Evolutionary conservation across 2,888 invertebrate genomes (phyloP).

Genomic region (Coelogynopora nodosa): DNA sequence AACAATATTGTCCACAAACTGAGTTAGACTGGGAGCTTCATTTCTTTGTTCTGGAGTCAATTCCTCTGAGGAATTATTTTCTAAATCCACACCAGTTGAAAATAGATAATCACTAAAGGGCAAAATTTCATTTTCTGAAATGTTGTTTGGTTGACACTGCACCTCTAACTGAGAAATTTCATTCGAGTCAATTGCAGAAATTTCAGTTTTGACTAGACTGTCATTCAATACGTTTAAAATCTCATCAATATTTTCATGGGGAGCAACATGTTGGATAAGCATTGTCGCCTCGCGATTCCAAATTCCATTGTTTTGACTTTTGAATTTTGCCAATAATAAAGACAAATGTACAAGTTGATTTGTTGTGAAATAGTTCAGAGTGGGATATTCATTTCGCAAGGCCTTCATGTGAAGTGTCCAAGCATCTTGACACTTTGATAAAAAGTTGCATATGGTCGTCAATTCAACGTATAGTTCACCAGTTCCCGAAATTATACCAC

Average conservation of each 20-base stretch:
- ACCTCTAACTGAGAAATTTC: no score
- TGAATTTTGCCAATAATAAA: background rate
- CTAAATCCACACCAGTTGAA: background rate
- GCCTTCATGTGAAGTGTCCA: background rate
- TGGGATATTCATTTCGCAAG: background rate
- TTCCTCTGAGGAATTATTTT: no score
- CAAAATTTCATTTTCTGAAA: background rate
- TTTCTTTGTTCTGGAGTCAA: no score
- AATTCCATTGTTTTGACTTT: background rate
- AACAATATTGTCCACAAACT: background rate
- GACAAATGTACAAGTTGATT: background rate
- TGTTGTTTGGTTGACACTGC: no score
- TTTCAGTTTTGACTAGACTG: background rate
- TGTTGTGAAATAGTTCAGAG: conserved; percentile 9
- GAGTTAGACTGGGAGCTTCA: no score
- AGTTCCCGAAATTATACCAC: background rate
- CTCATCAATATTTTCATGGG: background rate
- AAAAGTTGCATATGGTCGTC: background rate
- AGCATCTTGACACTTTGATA: background rate
- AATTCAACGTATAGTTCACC: background rate
- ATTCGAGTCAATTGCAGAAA: background rate
- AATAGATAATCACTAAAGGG: background rate
- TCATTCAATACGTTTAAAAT: background rate
- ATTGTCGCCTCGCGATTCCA: background rate
- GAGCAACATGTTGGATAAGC: background rate